phyloP scores from a whole-genome alignment of 2,797 vertebrate genomes.

The Chelon auratus region DNA sequence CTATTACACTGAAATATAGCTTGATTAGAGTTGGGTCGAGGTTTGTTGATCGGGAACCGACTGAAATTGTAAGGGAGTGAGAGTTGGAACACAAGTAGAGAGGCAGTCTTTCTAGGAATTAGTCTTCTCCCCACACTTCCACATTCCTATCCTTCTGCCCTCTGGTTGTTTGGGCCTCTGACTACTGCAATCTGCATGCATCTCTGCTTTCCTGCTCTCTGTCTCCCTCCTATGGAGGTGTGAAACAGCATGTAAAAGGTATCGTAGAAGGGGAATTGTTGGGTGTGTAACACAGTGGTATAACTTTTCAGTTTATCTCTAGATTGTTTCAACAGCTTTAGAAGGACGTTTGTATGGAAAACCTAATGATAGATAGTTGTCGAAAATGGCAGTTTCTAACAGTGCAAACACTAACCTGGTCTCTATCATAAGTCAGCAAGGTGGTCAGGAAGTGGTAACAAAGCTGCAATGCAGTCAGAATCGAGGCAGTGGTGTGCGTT shows the following conservation, averaged over 20 bases:
- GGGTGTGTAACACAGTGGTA: neutral
- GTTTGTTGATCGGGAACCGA: conserved; percentile 32
- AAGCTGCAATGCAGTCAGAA: too few species aligned
- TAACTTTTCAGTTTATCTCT: too few species aligned
- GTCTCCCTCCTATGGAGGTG: conserved; percentile 21
- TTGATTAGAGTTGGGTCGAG: conserved; percentile 46
- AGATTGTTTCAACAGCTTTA: too few species aligned
- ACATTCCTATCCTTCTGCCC: neutral
- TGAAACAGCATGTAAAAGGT: conserved; percentile 1
- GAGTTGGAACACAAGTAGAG: conserved; percentile 1
- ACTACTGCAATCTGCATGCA: neutral
- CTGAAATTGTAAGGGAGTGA: conserved; percentile 14
- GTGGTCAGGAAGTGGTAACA: too few species aligned
- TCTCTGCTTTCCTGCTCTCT: neutral
- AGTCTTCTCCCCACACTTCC: neutral
- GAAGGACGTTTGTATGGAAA: too few species aligned
- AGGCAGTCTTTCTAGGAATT: conserved; percentile 19
- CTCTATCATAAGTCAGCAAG: too few species aligned
- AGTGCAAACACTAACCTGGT: too few species aligned
- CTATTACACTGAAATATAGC: conserved; percentile 46
- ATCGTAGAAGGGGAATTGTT: neutral
- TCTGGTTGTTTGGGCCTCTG: neutral
- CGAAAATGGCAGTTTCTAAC: too few species aligned
- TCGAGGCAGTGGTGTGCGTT: too few species aligned
- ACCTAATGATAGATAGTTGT: too few species aligned